A percentile compares a stretch with the other conserved stretches of the same genome.
Evolutionary conservation across 1,140 invertebrate genomes (phyloP).

Genomic region (Aphelinus certus): DNA sequence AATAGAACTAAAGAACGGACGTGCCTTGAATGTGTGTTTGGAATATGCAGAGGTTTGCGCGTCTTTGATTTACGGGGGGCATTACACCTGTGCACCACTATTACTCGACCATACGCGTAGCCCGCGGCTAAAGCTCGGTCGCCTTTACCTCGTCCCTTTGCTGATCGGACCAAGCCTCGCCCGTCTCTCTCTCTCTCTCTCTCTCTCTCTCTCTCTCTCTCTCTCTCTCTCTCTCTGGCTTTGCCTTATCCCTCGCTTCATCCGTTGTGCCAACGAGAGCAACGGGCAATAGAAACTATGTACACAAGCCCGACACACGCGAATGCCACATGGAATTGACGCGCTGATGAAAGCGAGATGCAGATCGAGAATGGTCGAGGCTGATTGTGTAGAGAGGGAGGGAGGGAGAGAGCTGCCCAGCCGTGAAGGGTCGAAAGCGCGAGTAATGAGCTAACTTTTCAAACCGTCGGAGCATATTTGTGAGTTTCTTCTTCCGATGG

Average conservation of each 20-base stretch:
- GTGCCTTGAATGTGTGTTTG: neutral
- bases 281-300: neutral
- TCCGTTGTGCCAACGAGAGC: neutral
- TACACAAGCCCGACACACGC: neutral
- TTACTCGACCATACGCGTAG: conserved; percentile 32
- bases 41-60: conserved; percentile 47
- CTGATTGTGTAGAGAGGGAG: no score
- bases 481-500: no score
- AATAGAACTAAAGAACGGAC: no score
- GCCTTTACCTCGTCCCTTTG: neutral
- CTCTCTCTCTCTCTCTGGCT: neutral
- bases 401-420: no score
- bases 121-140: neutral
- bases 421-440: no score
- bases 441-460: no score
- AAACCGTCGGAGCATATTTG: no score
- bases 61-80: conserved; percentile 51
- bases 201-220: neutral
- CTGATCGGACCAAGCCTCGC: neutral
- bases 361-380: no score
- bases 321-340: no score
- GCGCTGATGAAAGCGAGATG: no score
- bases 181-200: neutral
- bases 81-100: conserved; percentile 43
- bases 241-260: neutral